Evolutionary conservation across 2,888 invertebrate species (phyloP), one percentile per base, ranked within the genome.

Genomic region (Seira sanloemensis): DNA sequence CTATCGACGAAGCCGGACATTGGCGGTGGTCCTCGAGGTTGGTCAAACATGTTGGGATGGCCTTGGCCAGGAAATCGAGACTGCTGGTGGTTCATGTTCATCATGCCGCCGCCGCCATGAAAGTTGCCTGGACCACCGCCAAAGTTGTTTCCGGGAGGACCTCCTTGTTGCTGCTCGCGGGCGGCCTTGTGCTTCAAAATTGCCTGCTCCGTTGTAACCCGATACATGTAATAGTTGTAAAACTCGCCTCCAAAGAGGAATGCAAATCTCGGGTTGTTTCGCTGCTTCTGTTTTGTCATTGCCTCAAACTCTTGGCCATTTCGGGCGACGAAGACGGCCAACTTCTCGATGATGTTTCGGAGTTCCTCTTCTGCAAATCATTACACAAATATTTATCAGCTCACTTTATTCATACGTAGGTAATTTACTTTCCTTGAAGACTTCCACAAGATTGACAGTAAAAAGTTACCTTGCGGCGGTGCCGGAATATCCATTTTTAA

Each of bases 281-380:
- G 96, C 92, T 99, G 98, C 92, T 98, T 98, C 91, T 96, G 96
- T 93, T 98, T 98, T 85, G 98, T 98, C 96, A 98, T 98, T 92
- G 97, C 95, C 93, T 99, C 99, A 92, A 98, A 98, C 91, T 98
- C 98, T n/a, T 97, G 98, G 76, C 99, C 99, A 95, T 98, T 99
- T 92, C 98, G 93, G 84, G 99, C 99, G 89, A 99, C 99, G 94
- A 99, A 99, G 92, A 98, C 97, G 16, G 99, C 99, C 90, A 99
- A 93, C 93, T 98, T 98, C 93, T 99, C 99, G 90, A 99, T 99
- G 91, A 98, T 98, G 93, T 97, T 98, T 91, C 96, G 95, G 90
- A 98, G 94, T 91, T 98, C 98, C 90, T 95, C 95, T 93, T 98
- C 98, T 96, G 23, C 18, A 77, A 80, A 58, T 27, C n/a, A 37